These are phyloP conservation scores for Ophion obscuratus DNA, from an alignment of 2,888 invertebrate genomes.

Conservation along the genomic window DNA sequence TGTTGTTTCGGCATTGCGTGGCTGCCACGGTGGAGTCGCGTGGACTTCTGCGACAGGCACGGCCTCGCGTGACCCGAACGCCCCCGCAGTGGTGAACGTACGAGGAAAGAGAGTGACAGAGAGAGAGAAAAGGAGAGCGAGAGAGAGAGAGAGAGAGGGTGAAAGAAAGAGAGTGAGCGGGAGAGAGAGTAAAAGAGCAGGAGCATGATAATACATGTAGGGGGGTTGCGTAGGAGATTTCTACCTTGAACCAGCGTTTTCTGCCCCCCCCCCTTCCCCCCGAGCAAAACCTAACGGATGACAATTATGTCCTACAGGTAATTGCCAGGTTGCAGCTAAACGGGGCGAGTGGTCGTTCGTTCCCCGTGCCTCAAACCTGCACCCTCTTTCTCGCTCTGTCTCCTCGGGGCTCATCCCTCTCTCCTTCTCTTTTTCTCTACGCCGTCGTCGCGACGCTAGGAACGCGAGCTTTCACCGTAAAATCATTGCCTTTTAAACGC, in stretches of 20 bases:
- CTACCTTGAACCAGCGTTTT: constrained; percentile 47
- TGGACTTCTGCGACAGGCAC: constrained; percentile 84
- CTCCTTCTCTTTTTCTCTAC: constrained; percentile 60
- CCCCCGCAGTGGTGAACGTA: constrained; percentile 70
- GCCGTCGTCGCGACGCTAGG: constrained; percentile 65
- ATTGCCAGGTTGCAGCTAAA: constrained; percentile 82
- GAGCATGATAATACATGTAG: constrained; percentile 44
- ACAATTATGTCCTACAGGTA: constrained; percentile 83
- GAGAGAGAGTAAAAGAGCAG: constrained; percentile 22
- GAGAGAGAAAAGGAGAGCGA: constrained; percentile 18
- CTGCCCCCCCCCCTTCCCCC: constrained; percentile 53
- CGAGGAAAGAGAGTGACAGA: constrained; percentile 59
- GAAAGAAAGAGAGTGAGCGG: constrained; percentile 45
- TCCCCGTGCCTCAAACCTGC: constrained; percentile 56
- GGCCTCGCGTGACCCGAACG: constrained; percentile 83
- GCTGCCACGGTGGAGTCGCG: constrained; percentile 79
- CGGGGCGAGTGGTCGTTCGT: constrained; percentile 76
- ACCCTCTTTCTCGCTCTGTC: constrained; percentile 39
- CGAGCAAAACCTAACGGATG: constrained; percentile 81
- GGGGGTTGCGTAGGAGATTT: constrained; percentile 52
- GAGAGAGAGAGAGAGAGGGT: constrained; percentile 26
- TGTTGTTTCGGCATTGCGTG: constrained; percentile 83
- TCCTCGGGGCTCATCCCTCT: constrained; percentile 18
- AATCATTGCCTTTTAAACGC: constrained; percentile 79
- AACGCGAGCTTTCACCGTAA: constrained; percentile 78